Conservation (phyloP, 1,140 invertebrate genomes). For the Drosophila aff. region DNA sequence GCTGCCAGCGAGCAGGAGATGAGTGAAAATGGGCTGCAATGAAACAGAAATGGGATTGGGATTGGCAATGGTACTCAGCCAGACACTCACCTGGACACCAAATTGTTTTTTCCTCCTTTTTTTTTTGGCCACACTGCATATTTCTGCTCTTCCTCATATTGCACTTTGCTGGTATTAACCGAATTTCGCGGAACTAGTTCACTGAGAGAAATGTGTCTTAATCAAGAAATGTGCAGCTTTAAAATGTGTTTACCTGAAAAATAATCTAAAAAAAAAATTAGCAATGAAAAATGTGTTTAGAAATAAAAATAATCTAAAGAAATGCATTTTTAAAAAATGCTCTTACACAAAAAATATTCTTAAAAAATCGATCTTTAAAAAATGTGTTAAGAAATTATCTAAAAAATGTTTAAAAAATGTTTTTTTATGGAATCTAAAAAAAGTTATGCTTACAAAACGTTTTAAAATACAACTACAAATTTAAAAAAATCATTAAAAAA, state of each 20-base stretch:
- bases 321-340: too few relatives aligned
- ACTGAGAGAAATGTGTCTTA: background rate
- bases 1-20: constrained; percentile 2
- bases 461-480: background rate
- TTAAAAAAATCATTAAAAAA: too few relatives aligned
- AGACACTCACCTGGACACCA: constrained; percentile 30
- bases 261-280: too few relatives aligned
- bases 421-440: too few relatives aligned
- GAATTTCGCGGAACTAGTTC: background rate
- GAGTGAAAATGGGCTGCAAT: constrained; percentile 21
- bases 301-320: background rate
- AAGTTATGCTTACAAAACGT: background rate
- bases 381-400: too few relatives aligned
- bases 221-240: too few relatives aligned
- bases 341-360: too few relatives aligned
- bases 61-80: constrained; percentile 22
- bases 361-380: too few relatives aligned
- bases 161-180: constrained; percentile 1
- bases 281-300: background rate
- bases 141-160: constrained; percentile 9
- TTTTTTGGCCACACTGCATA: constrained; percentile 14
- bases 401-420: too few relatives aligned
- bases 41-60: constrained; percentile 38
- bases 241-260: too few relatives aligned
- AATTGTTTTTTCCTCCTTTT: constrained; percentile 28